phyloP scores from a whole-genome alignment of 2,113 vertebrate genomes.

The Silurus meridionalis region DNA sequence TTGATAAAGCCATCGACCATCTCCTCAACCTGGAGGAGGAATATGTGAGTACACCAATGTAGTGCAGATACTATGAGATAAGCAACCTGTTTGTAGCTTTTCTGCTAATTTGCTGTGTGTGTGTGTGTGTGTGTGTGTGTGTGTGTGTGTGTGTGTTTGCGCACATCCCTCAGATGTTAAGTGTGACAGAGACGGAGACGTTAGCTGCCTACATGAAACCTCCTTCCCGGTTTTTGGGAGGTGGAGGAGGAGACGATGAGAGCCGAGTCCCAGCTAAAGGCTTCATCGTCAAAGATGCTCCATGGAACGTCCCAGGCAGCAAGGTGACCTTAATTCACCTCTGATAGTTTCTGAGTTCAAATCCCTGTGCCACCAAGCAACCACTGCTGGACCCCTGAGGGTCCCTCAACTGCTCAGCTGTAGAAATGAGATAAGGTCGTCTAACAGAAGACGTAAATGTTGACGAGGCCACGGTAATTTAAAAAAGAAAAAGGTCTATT shows the following conservation, averaged over 20 bases:
- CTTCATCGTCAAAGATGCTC: conserved; percentile 80
- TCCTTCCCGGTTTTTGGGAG: conserved; percentile 70
- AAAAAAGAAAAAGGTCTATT: no score
- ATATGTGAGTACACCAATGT: conserved; percentile 71
- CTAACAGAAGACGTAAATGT: no score
- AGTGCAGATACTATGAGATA: neutral
- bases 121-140: neutral
- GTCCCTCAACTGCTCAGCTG: no score
- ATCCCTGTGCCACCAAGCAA: no score
- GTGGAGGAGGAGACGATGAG: conserved; percentile 68
- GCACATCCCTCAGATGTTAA: conserved; percentile 71
- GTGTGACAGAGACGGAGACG: conserved; percentile 78
- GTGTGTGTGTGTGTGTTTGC: neutral
- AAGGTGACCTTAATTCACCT: conserved; percentile 64
- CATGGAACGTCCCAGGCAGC: conserved; percentile 77
- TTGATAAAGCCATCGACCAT: conserved; percentile 79
- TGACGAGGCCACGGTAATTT: no score
- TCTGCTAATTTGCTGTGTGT: neutral
- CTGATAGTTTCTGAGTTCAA: no score
- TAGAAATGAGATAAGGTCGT: no score
- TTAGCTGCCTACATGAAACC: conserved; percentile 82
- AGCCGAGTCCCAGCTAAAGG: conserved; percentile 72
- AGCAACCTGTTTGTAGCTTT: neutral
- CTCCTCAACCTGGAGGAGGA: conserved; percentile 82
- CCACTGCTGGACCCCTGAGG: no score